Conservation (phyloP, 2,888 invertebrate genomes). For the Graphium colonna region DNA sequence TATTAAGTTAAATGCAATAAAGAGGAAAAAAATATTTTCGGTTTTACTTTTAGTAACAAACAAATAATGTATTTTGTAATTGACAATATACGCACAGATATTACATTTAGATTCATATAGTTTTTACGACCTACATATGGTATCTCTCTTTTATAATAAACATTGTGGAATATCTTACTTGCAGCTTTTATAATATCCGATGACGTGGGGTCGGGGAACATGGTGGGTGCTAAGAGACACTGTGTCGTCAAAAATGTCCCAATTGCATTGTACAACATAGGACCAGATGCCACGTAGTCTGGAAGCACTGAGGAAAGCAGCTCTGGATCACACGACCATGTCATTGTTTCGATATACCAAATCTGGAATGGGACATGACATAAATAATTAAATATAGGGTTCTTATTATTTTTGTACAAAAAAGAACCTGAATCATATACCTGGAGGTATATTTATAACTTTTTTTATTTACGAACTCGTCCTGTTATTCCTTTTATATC, state of each 20-base stretch:
- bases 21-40: too few relatives aligned
- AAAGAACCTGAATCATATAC: too few relatives aligned
- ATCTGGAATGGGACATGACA: too few relatives aligned
- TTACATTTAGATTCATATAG: neutral
- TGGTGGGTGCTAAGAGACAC: slow-evolving; percentile 22
- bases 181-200: slow-evolving; percentile 6
- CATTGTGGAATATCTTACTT: slow-evolving; percentile 16
- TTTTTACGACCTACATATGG: neutral
- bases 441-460: too few relatives aligned
- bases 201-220: slow-evolving; percentile 12
- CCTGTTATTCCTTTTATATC: neutral
- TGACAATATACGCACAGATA: too few relatives aligned
- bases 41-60: too few relatives aligned
- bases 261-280: slow-evolving; percentile 12
- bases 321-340: slow-evolving; percentile 12
- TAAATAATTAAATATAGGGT: too few relatives aligned
- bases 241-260: slow-evolving; percentile 23
- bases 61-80: too few relatives aligned
- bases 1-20: too few relatives aligned
- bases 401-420: too few relatives aligned
- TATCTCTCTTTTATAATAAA: too few relatives aligned
- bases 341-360: slow-evolving; percentile 10
- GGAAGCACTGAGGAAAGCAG: slow-evolving; percentile 4
- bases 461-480: too few relatives aligned
- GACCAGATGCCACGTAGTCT: slow-evolving; percentile 16